Conservation (phyloP, 2,113 vertebrate species). For the Sphyrna mokarran region DNA sequence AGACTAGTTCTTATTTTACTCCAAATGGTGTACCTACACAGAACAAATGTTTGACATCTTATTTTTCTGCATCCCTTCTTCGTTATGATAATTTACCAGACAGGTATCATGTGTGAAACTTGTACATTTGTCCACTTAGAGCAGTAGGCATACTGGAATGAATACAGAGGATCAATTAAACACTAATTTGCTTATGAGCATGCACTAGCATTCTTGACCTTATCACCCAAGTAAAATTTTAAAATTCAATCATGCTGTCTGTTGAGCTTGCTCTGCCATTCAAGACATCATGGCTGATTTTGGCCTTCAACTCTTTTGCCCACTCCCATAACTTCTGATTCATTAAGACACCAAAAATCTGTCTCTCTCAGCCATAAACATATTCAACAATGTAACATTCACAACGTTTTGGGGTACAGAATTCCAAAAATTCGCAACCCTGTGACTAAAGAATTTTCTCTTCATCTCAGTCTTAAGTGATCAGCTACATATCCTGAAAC, state of each 20-base stretch:
- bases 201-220: not conserved
- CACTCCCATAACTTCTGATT: not conserved
- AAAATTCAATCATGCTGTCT: not conserved
- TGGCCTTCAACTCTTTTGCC: not conserved
- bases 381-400: not conserved
- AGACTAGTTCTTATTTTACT: not conserved
- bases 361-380: not conserved
- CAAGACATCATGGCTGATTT: not conserved
- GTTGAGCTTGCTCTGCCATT: not conserved
- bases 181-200: not conserved
- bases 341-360: not conserved
- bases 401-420: not conserved
- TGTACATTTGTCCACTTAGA: not conserved
- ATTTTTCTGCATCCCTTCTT: not conserved
- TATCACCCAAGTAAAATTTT: not conserved
- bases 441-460: too few species aligned
- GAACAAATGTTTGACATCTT: not conserved
- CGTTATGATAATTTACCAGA: not conserved
- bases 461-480: too few species aligned
- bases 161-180: not conserved
- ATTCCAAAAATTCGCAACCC: too few species aligned
- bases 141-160: not conserved
- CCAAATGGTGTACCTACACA: not conserved
- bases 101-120: too few species aligned
- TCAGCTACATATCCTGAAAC: too few species aligned